Evolutionary conservation across 2,113 vertebrate species (phyloP).

Genomic region (Grammomys surdaster): DNA sequence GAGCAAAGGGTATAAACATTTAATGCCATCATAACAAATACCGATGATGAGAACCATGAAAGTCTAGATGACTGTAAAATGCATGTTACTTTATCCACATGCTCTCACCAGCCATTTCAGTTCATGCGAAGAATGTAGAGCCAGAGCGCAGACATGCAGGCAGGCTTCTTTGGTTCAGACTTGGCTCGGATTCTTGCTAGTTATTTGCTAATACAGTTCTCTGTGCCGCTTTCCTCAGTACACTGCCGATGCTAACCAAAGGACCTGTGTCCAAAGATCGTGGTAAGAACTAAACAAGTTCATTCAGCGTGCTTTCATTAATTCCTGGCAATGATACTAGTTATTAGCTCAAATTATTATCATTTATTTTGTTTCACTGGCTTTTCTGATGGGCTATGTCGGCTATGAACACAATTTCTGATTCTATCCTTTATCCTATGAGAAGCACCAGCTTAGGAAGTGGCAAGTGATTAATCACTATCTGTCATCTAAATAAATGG

Average conservation of each 20-base stretch:
- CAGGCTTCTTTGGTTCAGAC: background rate
- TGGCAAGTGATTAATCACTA: background rate
- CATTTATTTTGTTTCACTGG: background rate
- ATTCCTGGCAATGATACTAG: background rate
- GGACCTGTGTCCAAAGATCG: background rate
- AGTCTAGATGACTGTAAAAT: background rate
- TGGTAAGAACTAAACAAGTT: background rate
- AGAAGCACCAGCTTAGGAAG: background rate
- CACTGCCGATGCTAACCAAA: background rate
- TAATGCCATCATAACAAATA: background rate
- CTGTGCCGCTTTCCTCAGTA: background rate
- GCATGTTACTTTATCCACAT: background rate
- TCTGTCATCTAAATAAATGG: slow-evolving; percentile 12
- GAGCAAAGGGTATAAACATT: background rate
- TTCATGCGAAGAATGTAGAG: background rate
- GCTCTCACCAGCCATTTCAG: background rate
- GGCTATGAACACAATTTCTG: background rate
- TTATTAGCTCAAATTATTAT: background rate
- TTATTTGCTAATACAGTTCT: background rate
- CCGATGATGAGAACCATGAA: background rate
- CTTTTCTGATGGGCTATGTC: background rate
- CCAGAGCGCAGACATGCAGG: fast-evolving
- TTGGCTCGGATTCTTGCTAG: background rate
- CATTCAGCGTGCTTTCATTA: background rate
- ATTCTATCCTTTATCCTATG: background rate